Base-by-base conservation (phyloP, 2,797 vertebrate genomes). In the Babyrousa celebensis region DNA sequence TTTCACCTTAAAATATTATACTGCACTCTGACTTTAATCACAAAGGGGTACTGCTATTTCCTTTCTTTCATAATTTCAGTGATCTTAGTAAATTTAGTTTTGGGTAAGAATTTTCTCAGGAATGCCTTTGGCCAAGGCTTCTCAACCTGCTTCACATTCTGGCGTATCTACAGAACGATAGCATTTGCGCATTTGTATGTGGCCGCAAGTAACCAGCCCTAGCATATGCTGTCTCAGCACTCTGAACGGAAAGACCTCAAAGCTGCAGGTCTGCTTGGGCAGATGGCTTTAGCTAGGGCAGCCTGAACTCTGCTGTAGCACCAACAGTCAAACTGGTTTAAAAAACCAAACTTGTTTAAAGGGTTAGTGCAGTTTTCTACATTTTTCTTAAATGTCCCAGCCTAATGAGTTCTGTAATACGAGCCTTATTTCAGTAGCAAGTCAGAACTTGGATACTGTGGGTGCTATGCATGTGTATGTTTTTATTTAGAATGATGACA, bases 1-100 rank as follows among this genome's bases (percentile, higher is more conserved):
- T 91, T 94, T 90, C 74, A 96, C 10, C 27, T 60, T 85, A 79
- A 88, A 92, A 95, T 77, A 54, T 11, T 65, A 32, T 29, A 90
- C 52, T 82, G 56, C 56, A 84, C 74, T 78, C 54, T 86, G 65
- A 60, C 48, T 71, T 96, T 70, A 85, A 74, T 86, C 21, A 54
- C n/a, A 82, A 88, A 95, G 29, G 54, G 52, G 43, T 84, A 83
- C 78, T 48, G 29, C 62, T 72, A 21, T 82, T 86, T 89, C 32
- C 62, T 84, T 92, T 91, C 68, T 77, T 80, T 86, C 70, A 54
- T 63, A 58, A 83, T 74, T 84, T 68, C 52, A 83, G 78, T 29
- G 36, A 83, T 27, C 43, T 83, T 85, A 93, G 60, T 58, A 83
- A 90, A 21, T 80, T 96, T 67, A 58, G 23, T 91, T 91, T 77